A percentile compares a stretch with the other conserved stretches of the same genome.
Evolutionary conservation across 2,113 vertebrate species (phyloP).

Genomic region (Centropristis striata): DNA sequence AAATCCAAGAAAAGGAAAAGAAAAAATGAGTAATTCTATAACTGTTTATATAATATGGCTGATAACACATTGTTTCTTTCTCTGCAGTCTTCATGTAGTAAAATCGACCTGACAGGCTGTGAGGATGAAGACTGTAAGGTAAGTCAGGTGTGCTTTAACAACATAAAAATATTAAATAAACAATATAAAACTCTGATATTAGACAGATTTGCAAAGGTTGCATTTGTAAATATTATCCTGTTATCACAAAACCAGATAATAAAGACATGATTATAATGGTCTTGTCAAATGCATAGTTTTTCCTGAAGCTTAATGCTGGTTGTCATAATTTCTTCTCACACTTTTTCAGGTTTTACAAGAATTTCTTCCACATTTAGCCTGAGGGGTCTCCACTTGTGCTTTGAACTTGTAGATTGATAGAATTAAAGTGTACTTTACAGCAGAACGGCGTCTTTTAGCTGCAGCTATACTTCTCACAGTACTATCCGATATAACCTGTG

Average conservation of each 20-base stretch:
- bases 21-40: too few species aligned
- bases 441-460: neutral
- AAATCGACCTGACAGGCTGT: conserved; percentile 89
- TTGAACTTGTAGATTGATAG: neutral
- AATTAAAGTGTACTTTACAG: neutral
- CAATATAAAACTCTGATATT: neutral
- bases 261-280: neutral
- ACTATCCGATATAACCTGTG: neutral
- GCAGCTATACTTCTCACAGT: neutral
- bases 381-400: neutral
- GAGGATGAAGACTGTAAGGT: conserved; percentile 91
- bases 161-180: too few species aligned
- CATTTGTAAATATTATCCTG: neutral
- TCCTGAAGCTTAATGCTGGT: neutral
- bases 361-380: neutral
- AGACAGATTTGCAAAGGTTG: neutral
- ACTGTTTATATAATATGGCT: neutral
- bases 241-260: neutral
- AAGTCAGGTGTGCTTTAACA: conserved; percentile 9
- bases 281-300: neutral
- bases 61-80: conserved; percentile 28
- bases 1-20: too few species aligned
- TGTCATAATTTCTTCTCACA: neutral
- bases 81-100: conserved; percentile 90
- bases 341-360: neutral